Percentiles rank a stretch among this genome's conserved stretches.
Evolutionary conservation across 2,888 invertebrate species (phyloP).

Genomic region (Diaprepes abbreviatus): DNA sequence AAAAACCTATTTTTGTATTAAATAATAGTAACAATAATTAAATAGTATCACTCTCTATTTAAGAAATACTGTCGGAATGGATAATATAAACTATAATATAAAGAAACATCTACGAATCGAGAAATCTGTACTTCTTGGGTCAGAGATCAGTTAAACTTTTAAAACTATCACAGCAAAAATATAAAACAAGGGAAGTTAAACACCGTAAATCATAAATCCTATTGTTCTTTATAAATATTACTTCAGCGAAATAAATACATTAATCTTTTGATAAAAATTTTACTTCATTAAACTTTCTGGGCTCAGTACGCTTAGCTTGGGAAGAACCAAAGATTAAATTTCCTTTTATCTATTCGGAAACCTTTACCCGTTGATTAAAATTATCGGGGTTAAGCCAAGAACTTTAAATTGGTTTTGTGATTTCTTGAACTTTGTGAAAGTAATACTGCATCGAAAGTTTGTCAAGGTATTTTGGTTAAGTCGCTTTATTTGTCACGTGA

Average conservation of each 20-base stretch:
- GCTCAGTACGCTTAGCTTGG: constrained; percentile 7
- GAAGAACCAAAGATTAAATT: constrained; percentile 14
- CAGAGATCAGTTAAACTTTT: no score
- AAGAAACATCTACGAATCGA: no score
- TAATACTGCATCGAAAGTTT: constrained; percentile 36
- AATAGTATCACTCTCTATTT: no score
- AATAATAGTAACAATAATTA: no score
- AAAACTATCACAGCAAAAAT: no score
- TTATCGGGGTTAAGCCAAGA: constrained; percentile 32
- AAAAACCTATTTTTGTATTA: no score
- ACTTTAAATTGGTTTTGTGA: constrained; percentile 45
- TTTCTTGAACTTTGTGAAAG: constrained; percentile 44
- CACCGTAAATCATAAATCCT: neutral
- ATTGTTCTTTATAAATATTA: neutral
- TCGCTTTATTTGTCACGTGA: constrained; percentile 13
- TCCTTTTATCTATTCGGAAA: constrained; percentile 41
- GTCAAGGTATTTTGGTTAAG: constrained; percentile 33
- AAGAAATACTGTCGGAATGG: no score
- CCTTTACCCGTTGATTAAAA: constrained; percentile 42
- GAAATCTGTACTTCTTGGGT: no score
- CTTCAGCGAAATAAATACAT: neutral
- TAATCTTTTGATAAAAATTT: constrained; percentile 5
- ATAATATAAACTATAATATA: no score
- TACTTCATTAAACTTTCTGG: constrained; percentile 14
- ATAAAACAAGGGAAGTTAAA: no score